phyloP scores from a whole-genome alignment of 2,113 vertebrate genomes.

The Melanerpes formicivorus region DNA sequence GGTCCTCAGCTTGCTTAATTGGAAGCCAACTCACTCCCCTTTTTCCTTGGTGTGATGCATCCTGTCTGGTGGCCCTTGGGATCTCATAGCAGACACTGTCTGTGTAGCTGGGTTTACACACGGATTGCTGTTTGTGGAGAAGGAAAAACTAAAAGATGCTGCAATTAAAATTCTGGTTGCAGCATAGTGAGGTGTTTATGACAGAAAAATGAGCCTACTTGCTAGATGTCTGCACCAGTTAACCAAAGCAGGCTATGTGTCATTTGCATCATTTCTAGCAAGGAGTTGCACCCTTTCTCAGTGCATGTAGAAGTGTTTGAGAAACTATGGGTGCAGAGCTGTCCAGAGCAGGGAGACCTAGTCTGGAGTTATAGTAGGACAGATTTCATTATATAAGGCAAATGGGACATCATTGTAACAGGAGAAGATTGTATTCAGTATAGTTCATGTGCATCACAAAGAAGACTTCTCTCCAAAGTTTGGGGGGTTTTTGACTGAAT shows the following conservation, averaged over 20 bases:
- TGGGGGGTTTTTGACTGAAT: not conserved
- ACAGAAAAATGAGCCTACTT: not conserved
- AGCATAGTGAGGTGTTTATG: not conserved
- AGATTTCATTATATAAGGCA: not conserved
- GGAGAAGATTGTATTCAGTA: not conserved
- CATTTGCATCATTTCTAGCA: not conserved
- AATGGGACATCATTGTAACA: not conserved
- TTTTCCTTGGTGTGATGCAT: not conserved
- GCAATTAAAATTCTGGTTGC: not conserved
- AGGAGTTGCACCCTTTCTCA: not conserved
- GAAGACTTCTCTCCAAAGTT: not conserved
- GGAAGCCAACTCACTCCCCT: not conserved
- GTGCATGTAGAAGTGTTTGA: accelerated
- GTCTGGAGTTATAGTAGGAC: not conserved
- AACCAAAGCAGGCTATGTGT: not conserved
- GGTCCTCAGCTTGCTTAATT: not conserved
- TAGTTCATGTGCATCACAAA: not conserved
- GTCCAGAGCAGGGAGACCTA: not conserved
- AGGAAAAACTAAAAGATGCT: not conserved
- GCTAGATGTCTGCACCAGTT: not conserved
- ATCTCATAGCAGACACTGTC: not conserved
- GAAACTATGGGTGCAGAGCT: not conserved
- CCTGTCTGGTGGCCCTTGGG: not conserved
- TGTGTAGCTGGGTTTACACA: not conserved
- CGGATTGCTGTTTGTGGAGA: not conserved